Evolutionary conservation across 2,113 vertebrate species (phyloP).

Genomic region (Microcebus tavaratra): DNA sequence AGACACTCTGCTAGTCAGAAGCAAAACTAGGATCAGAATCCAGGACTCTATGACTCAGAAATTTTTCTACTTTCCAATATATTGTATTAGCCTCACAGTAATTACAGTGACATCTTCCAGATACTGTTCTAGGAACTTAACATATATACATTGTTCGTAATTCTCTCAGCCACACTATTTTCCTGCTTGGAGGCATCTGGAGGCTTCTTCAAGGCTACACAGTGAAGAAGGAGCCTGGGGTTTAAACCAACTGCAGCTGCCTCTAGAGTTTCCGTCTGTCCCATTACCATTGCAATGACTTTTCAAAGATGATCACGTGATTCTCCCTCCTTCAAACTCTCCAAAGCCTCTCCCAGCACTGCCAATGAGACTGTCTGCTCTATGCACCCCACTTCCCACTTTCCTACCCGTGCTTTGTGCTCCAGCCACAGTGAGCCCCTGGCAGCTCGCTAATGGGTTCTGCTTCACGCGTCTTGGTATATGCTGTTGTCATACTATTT

Average conservation of each 20-base stretch:
- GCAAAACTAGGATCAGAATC: background rate
- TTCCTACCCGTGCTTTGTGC: background rate
- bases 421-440: background rate
- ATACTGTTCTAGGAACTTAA: background rate
- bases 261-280: background rate
- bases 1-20: background rate
- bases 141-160: background rate
- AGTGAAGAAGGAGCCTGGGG: background rate
- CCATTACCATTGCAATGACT: background rate
- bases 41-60: background rate
- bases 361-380: background rate
- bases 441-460: background rate
- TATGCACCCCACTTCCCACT: too few relatives aligned
- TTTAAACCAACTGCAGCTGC: background rate
- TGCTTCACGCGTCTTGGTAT: rapidly evolving
- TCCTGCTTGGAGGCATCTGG: background rate
- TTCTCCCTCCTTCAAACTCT: background rate
- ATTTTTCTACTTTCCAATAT: background rate
- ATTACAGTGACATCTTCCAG: background rate
- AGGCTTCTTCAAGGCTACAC: background rate
- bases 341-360: background rate
- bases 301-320: background rate
- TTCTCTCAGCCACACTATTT: background rate
- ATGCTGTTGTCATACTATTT: background rate
- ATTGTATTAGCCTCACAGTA: background rate